phyloP scores from a whole-genome alignment of 2,888 invertebrate species.

The Folsomia candida region DNA sequence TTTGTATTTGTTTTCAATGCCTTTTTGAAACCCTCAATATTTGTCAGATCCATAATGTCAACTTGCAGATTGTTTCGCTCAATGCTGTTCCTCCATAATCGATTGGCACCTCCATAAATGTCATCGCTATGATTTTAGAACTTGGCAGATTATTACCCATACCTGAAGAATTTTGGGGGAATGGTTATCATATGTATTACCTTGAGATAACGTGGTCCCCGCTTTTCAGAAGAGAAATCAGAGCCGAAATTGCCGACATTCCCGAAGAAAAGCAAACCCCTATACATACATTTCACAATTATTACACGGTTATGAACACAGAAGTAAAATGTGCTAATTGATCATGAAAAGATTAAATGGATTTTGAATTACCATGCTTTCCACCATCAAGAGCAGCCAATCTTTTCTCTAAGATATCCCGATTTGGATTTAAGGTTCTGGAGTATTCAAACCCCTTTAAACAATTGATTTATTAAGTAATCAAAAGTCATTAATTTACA shows the following conservation, averaged over 20 bases:
- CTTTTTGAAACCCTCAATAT: slow-evolving; percentile 54
- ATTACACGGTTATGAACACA: background rate
- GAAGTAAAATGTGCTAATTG: background rate
- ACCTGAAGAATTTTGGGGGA: too few species aligned
- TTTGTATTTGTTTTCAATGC: slow-evolving; percentile 59
- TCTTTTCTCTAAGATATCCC: slow-evolving; percentile 81
- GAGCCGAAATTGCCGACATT: slow-evolving; percentile 75
- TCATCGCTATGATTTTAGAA: too few species aligned
- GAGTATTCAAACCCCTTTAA: slow-evolving; percentile 84
- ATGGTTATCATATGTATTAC: too few species aligned
- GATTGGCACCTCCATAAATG: slow-evolving; percentile 22
- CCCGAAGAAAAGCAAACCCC: slow-evolving; percentile 74
- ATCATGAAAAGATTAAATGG: background rate
- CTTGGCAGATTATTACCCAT: background rate
- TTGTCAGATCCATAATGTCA: slow-evolving; percentile 59
- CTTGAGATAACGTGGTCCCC: slow-evolving; percentile 64
- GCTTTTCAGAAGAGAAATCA: slow-evolving; percentile 69
- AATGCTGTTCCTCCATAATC: slow-evolving; percentile 58
- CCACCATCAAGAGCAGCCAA: slow-evolving; percentile 86
- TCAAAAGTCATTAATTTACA: background rate
- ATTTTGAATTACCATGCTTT: slow-evolving; percentile 64
- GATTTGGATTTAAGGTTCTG: slow-evolving; percentile 89
- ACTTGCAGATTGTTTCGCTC: slow-evolving; percentile 69
- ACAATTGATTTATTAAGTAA: slow-evolving; percentile 23
- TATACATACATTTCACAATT: too few species aligned